Evolutionary conservation across 2,888 invertebrate species (phyloP), one percentile per base, ranked within the genome.

Genomic region (Macrosoma leucophasiata): DNA sequence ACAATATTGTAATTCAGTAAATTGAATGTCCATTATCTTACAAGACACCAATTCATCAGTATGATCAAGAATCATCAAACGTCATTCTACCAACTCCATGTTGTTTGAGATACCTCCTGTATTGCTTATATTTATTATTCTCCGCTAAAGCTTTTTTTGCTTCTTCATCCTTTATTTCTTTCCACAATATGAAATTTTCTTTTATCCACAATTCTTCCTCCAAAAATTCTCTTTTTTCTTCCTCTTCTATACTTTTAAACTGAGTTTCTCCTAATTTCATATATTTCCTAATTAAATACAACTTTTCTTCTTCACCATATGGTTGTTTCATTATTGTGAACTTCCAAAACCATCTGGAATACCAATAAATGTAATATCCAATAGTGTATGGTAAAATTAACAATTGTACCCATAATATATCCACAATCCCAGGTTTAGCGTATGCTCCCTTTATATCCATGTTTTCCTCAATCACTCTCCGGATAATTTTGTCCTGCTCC

Each of bases 371-470:
- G 60, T 91, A 94, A 48, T 84, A 81, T 2, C 81, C 64, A n/a
- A 93, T 52, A 1, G 90, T 91, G 57, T 92, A 92, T 0, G 97
- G 97, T 12, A 90, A 85, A 12, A 95, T 86, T 17, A 95, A 75
- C 11, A 96, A 60, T 72, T 96, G 95, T 29, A 96, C 82, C 92
- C 94, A 95, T 4, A 97, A 75, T 5, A 96, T 88, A 69, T 96
- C 92, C 29, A 78, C 62, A 11, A 93, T 67, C 30, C 88, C 89
- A 1, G 96, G 96, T 61, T 94, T 95, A 0, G 94, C 93, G 71
- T 96, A 96, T 1, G 94, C 95, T 10, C 97, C 97, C 62, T 95
- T 90, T 26, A 97, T 96, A 59, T 96, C 96, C 91, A 97, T 94
- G 61, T 96, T 96, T 48, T 96, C 92, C 70, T 93, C 94, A 36